Evolutionary conservation across 2,797 vertebrate genomes (phyloP), one percentile per base, ranked within the genome.

Genomic region (Nannoperca obscura): DNA sequence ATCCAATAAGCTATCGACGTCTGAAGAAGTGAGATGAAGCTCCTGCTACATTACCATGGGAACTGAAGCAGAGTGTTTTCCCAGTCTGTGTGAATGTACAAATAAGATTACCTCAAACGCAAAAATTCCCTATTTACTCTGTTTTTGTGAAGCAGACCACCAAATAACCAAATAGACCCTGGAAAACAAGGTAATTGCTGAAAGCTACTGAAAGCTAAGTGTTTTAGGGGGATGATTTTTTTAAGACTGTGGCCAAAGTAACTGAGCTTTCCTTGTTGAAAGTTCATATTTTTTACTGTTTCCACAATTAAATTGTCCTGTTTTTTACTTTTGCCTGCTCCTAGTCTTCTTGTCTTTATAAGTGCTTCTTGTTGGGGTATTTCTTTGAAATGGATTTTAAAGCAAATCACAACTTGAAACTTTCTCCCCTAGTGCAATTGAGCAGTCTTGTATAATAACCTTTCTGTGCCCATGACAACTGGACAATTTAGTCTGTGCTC

Each of bases 401-500:
- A 66, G 44, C 27, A 64, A 79, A 75, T 69, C 34, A n/a, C 5
- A 58, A 19, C 42, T 58, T 60, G 17, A 58, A 67, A 54, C 38
- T 7, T 76, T 58, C 27, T 15, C 44, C 62, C 54, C 69, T 34
- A 14, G 54, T 32, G 13, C 7, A 55, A 8, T 7, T 17, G 40
- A 70, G 63, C 49, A 30, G 54, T 64, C 12, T 69, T 40, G 38
- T 15, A 54, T 65, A 82, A 85, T 79, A 82, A 71, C 34, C 72
- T 79, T 62, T 80, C 40, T 27, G 82, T 81, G 60, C 54, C 83
- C 81, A 88, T 82, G 82, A 88, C 86, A 92, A 90, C 83, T 32
- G 73, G 58, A 71, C 83, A 81, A 83, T 84, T 80, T 83, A 76
- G 71, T 78, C 49, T 69, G 58, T 20, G 54, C 76, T 76, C 74